Evolutionary conservation across 2,113 vertebrate genomes (phyloP), one percentile per base, ranked within the genome.

Genomic region (Burhinus bistriatus): DNA sequence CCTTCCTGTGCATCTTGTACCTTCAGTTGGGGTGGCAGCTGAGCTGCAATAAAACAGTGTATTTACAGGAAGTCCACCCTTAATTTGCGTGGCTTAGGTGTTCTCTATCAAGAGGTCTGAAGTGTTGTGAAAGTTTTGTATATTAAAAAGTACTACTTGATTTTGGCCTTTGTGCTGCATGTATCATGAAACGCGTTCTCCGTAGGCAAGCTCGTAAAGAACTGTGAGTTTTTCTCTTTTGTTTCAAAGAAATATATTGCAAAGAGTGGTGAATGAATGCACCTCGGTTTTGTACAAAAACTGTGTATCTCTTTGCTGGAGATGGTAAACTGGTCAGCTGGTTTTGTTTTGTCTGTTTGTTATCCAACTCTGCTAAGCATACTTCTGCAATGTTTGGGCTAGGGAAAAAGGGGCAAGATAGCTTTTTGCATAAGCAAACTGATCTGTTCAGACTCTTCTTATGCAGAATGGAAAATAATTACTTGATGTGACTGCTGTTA

Each of bases 331-430:
- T 70, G 29, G 52, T 93, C 94, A 95, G 72, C 86, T 92, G 86
- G 69, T 89, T 89, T 95, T 95, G 90, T 95, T 95, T 96, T 84
- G 86, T 96, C 92, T 87, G 10, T 87, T 95, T 15, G 2, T 92
- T 97, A 68, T 86, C 68, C n/a, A 80, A 58, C 51, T 93, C 32
- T 93, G 70, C 51, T 75, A 77, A 93, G 34, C 34, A 5, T 82
- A 21, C 6, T 80, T 84, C 51, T 79, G 38, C 38, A 19, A 5
- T 86, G 62, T 93, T 94, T 94, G 68, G 87, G 47, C 55, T 91
- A 59, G 54, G 36, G 25, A 32, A 71, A 83, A 91, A 90, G 32
- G 38, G 38, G 29, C 45, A 47, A 89, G 58, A 73, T 70, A 93
- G 21, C 36, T 95, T 93, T 95, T 85, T 86, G 34, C 4, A 0